Conservation (phyloP, 2,888 invertebrate species). For the Lepidocyrtoides sp. region DNA sequence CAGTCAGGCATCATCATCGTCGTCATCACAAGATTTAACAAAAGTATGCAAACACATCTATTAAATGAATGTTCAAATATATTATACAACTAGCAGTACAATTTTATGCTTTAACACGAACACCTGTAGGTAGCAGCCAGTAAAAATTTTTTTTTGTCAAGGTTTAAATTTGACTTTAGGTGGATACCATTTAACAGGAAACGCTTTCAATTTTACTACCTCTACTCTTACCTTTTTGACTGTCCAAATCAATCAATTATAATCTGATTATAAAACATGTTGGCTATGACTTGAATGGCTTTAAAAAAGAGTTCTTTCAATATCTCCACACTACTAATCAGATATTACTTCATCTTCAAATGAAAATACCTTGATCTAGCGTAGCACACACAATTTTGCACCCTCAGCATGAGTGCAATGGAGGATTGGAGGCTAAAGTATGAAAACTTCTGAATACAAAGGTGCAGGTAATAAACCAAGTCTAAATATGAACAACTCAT, state of each 20-base stretch:
- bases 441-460: constrained; percentile 13
- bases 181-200: constrained; percentile 30
- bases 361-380: not conserved
- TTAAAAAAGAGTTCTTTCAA: not conserved
- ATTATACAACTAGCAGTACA: not conserved
- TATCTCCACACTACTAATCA: not conserved
- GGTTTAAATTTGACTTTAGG: not conserved
- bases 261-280: constrained; percentile 43
- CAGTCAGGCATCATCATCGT: constrained; percentile 10
- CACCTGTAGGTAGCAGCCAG: not conserved
- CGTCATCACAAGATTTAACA: not conserved
- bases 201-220: constrained; percentile 6
- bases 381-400: not conserved
- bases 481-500: constrained; percentile 46
- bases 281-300: not conserved
- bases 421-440: too few relatives aligned
- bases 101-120: not conserved
- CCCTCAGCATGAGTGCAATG: not conserved
- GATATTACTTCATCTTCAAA: not conserved
- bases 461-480: constrained; percentile 34
- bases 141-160: not conserved
- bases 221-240: constrained; percentile 5
- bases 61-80: not conserved
- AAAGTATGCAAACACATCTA: not conserved
- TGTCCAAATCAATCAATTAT: constrained; percentile 37